Conservation (phyloP, 2,888 invertebrate species). For the Nymphalis urticae region DNA sequence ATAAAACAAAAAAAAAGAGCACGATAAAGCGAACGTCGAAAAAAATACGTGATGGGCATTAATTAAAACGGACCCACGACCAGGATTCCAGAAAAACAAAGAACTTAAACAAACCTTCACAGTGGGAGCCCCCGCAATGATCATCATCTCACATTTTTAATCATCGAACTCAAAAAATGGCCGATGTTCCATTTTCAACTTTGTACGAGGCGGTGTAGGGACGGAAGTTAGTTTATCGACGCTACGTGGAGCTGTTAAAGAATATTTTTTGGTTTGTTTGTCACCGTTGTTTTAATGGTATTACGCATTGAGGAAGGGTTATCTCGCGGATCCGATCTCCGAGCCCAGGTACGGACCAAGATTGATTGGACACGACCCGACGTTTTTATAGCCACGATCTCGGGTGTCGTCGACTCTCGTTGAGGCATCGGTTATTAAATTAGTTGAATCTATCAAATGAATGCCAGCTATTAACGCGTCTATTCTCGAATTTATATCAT, state of each 20-base stretch:
- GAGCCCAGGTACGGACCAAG: slow-evolving; percentile 72
- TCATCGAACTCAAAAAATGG: slow-evolving; percentile 66
- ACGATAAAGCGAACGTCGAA: slow-evolving; percentile 69
- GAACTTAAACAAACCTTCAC: slow-evolving; percentile 78
- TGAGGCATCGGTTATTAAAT: slow-evolving; percentile 74
- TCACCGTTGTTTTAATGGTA: slow-evolving; percentile 82
- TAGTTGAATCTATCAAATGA: slow-evolving; percentile 67
- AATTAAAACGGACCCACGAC: slow-evolving; percentile 81
- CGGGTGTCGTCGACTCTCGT: slow-evolving; percentile 73
- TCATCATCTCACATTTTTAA: slow-evolving; percentile 81
- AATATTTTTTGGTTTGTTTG: slow-evolving; percentile 79
- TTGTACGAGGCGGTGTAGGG: slow-evolving; percentile 48
- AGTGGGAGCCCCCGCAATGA: slow-evolving; percentile 79
- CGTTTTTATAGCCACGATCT: slow-evolving; percentile 75
- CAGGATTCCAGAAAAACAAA: slow-evolving; percentile 79
- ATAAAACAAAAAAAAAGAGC: slow-evolving; percentile 54
- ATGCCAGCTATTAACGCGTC: slow-evolving; percentile 60
- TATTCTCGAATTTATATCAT: slow-evolving; percentile 33
- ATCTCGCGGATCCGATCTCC: slow-evolving; percentile 75
- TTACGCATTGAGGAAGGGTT: slow-evolving; percentile 80
- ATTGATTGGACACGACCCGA: slow-evolving; percentile 76
- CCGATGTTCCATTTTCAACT: slow-evolving; percentile 57
- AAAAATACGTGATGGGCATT: slow-evolving; percentile 82
- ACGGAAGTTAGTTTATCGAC: slow-evolving; percentile 43
- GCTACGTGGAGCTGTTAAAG: slow-evolving; percentile 74